phyloP scores from a whole-genome alignment of 2,113 vertebrate genomes.

The Trematomus loennbergii region DNA sequence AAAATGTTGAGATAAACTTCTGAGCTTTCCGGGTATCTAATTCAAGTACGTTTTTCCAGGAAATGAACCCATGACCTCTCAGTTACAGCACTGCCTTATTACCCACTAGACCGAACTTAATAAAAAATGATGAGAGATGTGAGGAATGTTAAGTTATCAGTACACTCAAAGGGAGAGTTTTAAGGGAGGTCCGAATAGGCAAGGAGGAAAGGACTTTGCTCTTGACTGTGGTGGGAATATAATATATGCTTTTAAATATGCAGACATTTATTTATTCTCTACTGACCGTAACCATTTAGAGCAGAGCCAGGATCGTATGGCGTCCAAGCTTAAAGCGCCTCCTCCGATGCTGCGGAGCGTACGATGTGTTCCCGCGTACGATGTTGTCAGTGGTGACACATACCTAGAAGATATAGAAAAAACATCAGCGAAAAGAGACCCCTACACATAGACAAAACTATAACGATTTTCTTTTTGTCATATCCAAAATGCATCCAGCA shows the following conservation, averaged over 20 bases:
- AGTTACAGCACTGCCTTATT: conserved; percentile 2
- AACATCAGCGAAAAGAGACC: neutral
- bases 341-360: conserved; percentile 90
- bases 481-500: neutral
- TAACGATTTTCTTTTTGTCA: neutral
- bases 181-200: neutral
- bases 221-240: neutral
- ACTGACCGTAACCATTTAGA: conserved; percentile 94
- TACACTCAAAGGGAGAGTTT: neutral
- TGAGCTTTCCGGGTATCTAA: neutral
- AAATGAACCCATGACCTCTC: conserved; percentile 21
- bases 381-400: conserved; percentile 96
- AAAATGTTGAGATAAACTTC: no score
- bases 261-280: neutral
- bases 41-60: neutral
- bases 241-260: neutral
- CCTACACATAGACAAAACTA: neutral
- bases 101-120: conserved; percentile 7
- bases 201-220: neutral
- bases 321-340: conserved; percentile 89
- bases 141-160: conserved; percentile 22
- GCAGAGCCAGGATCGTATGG: conserved; percentile 91
- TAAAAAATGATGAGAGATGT: neutral
- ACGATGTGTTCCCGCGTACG: conserved; percentile 92
- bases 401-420: conserved; percentile 74